Conservation (phyloP, 2,113 vertebrate genomes). For the Cavia aperea region DNA sequence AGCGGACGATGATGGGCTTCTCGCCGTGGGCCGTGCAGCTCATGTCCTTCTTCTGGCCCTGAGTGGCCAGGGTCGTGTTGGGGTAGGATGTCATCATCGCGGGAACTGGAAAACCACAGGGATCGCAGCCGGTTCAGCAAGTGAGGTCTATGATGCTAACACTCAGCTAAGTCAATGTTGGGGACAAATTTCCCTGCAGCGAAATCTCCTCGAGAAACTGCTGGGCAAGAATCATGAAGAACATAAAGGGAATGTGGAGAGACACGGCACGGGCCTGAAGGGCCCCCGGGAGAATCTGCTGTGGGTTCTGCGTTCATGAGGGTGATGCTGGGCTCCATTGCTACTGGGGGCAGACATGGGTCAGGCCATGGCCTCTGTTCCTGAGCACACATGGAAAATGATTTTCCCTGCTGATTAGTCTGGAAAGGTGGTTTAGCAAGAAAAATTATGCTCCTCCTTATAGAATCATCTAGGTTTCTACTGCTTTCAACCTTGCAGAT, state of each 20-base stretch:
- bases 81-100: conserved; percentile 99
- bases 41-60: conserved; percentile 97
- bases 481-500: not conserved
- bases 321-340: rapidly evolving
- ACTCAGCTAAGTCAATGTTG: rapidly evolving
- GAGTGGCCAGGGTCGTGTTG: conserved; percentile 95
- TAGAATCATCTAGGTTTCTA: not conserved
- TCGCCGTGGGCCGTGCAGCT: conserved; percentile 95
- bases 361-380: rapidly evolving
- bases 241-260: not conserved
- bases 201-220: not conserved
- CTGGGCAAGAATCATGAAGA: not conserved
- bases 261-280: rapidly evolving
- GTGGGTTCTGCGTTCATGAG: rapidly evolving
- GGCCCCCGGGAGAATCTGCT: rapidly evolving
- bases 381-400: not conserved
- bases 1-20: conserved; percentile 98
- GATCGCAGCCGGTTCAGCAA: not conserved
- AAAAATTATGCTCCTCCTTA: not conserved
- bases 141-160: not conserved
- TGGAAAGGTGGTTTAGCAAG: not conserved
- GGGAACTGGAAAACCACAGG: conserved; percentile 83
- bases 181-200: not conserved
- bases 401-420: not conserved
- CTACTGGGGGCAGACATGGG: rapidly evolving